Base-by-base conservation (phyloP, 92 coral and sea anemone genomes). In the Anthopleura xanthogrammica region DNA sequence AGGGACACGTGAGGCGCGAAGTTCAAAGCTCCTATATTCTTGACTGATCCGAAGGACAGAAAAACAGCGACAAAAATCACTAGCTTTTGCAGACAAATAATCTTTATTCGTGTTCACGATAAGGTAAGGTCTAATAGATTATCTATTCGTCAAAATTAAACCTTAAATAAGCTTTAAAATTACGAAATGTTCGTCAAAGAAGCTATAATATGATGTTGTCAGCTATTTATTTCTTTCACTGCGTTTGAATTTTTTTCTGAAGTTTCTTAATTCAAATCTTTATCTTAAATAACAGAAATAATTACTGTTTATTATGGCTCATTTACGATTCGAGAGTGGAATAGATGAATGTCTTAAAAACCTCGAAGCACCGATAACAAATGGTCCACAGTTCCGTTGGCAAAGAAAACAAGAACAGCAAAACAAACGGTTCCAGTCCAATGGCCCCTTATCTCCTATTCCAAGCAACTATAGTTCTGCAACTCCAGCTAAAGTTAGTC, bases 331-430 rank as follows among this genome's bases (percentile, higher is more conserved):
- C 79, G 99, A 92, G 82, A 84, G 89, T 76, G 97, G 93, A 48
- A 88, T 96, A 20, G 93, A 96, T 39, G 99, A 94, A 60, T 94
- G 98, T 82, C 83, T 96, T 40, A 91, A 88, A 74, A 92, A 88
- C 50, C 89, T 96, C 79, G 93, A 94, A 85, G 99, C 94, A 16
- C 99, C 98, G 12, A 75, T 96, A 72, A 87, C 86, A n/a, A 93
- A 78, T 42, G 98, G 94, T 2, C 95, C 97, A 9, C 87, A 88
- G 50, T 98, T 98, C 29, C 95, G 99, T 42, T 96, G 99, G 99
- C 96, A 96, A 80, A 88, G 99, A 54, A 96, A 95, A 71, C 89
- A 90, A 55, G 60, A 80, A 56, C 92, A 94, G 39, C 60, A 43
- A 36, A 58, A 36, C 9, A 42, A 24, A 19, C 85, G 86, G 29